Conservation (phyloP, 2,888 invertebrate genomes). For the Cacoxenus indagator region DNA sequence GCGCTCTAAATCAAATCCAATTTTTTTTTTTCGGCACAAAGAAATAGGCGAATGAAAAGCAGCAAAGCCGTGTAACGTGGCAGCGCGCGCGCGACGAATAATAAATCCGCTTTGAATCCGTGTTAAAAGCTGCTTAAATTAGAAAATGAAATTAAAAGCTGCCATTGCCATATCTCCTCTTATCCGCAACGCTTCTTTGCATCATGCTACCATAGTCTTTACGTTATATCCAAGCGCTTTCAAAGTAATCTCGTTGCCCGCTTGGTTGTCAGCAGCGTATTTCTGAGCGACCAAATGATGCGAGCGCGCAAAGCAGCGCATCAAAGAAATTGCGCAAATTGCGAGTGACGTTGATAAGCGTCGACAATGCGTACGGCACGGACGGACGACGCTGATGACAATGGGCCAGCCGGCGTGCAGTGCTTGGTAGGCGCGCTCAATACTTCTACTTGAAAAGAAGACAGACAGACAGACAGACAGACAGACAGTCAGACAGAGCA, state of each 20-base stretch:
- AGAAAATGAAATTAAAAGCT: constrained; percentile 24
- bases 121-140: constrained; percentile 28
- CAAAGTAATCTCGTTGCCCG: too few species aligned
- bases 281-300: too few species aligned
- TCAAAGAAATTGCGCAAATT: background rate
- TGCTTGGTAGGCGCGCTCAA: background rate
- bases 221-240: too few species aligned
- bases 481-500: too few species aligned
- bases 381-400: background rate
- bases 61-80: background rate
- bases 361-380: background rate
- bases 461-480: too few species aligned
- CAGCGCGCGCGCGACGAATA: background rate
- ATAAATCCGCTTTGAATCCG: constrained; percentile 18
- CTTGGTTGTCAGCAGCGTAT: too few species aligned
- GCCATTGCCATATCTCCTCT: background rate
- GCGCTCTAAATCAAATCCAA: constrained; percentile 20
- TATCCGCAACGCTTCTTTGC: too few species aligned
- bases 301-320: background rate
- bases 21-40: constrained; percentile 8
- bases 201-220: too few species aligned
- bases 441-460: too few species aligned
- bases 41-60: background rate
- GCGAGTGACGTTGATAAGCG: constrained; percentile 7
- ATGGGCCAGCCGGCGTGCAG: background rate